Conservation (phyloP, 2,888 invertebrate genomes). For the Amorpha juglandis region DNA sequence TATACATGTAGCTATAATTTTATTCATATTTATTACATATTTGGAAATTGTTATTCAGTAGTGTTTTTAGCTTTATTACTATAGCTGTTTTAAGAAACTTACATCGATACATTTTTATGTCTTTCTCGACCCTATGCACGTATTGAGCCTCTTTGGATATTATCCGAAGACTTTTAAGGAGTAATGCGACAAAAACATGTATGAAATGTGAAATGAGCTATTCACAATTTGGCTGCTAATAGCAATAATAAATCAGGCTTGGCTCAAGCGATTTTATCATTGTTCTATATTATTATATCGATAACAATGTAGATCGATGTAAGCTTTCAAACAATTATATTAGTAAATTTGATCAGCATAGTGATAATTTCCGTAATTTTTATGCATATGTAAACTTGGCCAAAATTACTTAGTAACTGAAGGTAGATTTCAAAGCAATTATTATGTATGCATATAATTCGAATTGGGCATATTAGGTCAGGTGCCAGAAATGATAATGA, state of each 20-base stretch:
- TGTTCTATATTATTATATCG: not conserved
- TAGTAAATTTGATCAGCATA: slow-evolving; percentile 2
- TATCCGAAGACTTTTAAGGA: not conserved
- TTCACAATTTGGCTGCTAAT: not conserved
- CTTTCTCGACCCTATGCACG: not conserved
- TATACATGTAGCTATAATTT: slow-evolving; percentile 32
- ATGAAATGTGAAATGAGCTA: not conserved
- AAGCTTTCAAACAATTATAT: slow-evolving; percentile 18
- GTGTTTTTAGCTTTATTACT: not conserved
- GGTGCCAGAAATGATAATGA: not conserved
- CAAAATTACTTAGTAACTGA: slow-evolving; percentile 11
- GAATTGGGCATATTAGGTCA: not conserved
- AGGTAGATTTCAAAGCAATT: slow-evolving; percentile 22
- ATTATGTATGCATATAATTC: slow-evolving; percentile 6
- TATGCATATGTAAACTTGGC: slow-evolving; percentile 6
- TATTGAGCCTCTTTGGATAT: not conserved
- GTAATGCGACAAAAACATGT: not conserved
- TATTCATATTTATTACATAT: not conserved
- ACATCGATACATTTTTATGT: slow-evolving; percentile 3
- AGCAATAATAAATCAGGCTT: not conserved
- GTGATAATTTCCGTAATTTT: not conserved
- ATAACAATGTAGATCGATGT: slow-evolving; percentile 8
- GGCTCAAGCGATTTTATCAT: slow-evolving; percentile 10
- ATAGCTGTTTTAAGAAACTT: slow-evolving; percentile 5
- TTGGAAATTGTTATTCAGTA: slow-evolving; percentile 5